Evolutionary conservation across 2,888 invertebrate species (phyloP), one percentile per base, ranked within the genome.

Genomic region (Drosophila multiciliata): DNA sequence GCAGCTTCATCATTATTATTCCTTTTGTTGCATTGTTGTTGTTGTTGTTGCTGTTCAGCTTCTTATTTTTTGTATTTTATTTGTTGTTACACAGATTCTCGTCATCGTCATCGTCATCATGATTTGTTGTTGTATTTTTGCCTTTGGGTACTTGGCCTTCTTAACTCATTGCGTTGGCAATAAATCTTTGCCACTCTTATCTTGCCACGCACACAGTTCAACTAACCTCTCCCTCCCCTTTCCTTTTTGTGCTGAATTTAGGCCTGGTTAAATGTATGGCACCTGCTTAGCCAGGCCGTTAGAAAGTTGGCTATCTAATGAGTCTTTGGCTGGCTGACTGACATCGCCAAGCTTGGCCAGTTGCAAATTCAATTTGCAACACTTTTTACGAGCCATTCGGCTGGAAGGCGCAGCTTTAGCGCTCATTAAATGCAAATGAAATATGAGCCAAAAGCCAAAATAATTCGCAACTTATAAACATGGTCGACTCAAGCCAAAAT

Each of bases 131-230:
- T 85, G 73, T 78, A 67, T 75, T 71, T 80, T 78, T 82, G 29
- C 72, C 85, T 80, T 84, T 82, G 83, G 79, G 87, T 90, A 91
- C 91, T 91, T 90, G 91, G 91, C 91, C 90, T 91, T 90, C 91
- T 92, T 91, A 91, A 90, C 91, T 91, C 91, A 91, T 91, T 92
- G 92, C 90, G 88, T 90, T 82, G 88, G 92, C 80, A 90, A 92
- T 92, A 92, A 92, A 92, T 92, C 92, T 92, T 91, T 72, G 91
- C 66, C 71, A 71, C 85, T 83, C 84, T 91, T 91, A 91, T 91
- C 91, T 79, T 81, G 79, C 69, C 71, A 78, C 73, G 73, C 74
- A 78, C 81, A 57, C 57, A 57, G n/a, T 36, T 36, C 2, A 38
- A 38, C n/a, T 36, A n/a, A 23, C 26, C 15, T 15, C 12, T 6